Percentiles rank a stretch among this genome's conserved stretches.
These are phyloP conservation scores for Sarotherodon lohbergeri DNA, from an alignment of 2,113 vertebrate genomes.

Conservation along the genomic window DNA sequence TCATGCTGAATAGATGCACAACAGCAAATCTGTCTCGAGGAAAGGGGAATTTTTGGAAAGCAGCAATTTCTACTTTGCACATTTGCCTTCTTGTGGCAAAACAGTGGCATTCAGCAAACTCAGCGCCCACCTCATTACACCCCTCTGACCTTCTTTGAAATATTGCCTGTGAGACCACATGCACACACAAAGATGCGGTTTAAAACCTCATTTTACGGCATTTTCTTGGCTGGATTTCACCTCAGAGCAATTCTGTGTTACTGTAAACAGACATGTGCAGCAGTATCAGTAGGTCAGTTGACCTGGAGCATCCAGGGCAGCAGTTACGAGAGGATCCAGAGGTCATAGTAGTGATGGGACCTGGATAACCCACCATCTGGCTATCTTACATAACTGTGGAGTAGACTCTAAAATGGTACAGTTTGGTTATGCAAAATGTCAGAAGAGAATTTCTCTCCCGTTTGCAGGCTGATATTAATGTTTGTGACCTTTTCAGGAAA, in stretches of 20 bases:
- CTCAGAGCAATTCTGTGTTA: neutral
- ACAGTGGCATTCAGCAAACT: neutral
- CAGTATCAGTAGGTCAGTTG: neutral
- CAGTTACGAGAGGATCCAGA: neutral
- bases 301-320: neutral
- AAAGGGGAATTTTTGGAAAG: neutral
- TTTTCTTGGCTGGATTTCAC: neutral
- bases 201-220: neutral
- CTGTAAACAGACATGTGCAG: neutral
- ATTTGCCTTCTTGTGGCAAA: neutral
- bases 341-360: neutral
- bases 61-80: neutral
- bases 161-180: neutral
- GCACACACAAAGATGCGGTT: fast-evolving
- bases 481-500: neutral
- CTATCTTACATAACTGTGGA: constrained; percentile 30
- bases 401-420: neutral
- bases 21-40: neutral
- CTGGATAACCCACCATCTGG: constrained; percentile 41
- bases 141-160: neutral
- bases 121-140: constrained; percentile 16
- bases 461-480: neutral
- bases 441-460: neutral
- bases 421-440: neutral
- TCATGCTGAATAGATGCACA: constrained; percentile 1